These are phyloP conservation scores for Hypsibius dujardini DNA, from an alignment of 1,140 invertebrate genomes.

Conservation along the genomic window DNA sequence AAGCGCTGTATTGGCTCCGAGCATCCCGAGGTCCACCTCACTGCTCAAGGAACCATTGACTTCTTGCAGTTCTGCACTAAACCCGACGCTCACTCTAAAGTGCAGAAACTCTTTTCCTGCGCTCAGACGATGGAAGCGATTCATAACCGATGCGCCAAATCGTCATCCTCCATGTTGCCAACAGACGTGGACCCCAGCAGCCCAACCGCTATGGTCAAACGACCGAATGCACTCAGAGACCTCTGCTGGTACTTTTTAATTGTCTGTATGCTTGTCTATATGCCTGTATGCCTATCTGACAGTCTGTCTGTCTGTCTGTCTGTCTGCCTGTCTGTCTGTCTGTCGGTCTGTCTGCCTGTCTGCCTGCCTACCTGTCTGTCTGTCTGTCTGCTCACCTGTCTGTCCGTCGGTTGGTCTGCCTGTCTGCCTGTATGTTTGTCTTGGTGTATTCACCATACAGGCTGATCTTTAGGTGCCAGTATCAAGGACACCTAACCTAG, in stretches of 20 bases:
- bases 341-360: too few species aligned
- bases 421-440: too few species aligned
- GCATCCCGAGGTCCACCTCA: not conserved
- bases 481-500: too few species aligned
- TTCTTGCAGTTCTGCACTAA: conserved; percentile 1
- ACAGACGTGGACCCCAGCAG: conserved; percentile 64
- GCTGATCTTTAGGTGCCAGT: too few species aligned
- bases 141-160: not conserved
- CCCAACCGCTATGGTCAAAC: not conserved
- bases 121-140: not conserved
- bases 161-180: not conserved
- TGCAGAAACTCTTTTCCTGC: not conserved
- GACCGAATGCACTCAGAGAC: conserved; percentile 47
- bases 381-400: too few species aligned
- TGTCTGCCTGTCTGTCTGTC: too few species aligned
- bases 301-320: not conserved
- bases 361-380: too few species aligned
- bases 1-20: not conserved
- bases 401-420: too few species aligned
- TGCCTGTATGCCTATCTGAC: not conserved
- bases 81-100: not conserved
- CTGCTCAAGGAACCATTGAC: not conserved
- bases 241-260: conserved; percentile 47
- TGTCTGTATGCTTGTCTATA: not conserved
- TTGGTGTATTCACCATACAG: too few species aligned